These are phyloP conservation scores for Bombyx mandarina DNA, from an alignment of 1,140 invertebrate genomes.

Conservation along the genomic window DNA sequence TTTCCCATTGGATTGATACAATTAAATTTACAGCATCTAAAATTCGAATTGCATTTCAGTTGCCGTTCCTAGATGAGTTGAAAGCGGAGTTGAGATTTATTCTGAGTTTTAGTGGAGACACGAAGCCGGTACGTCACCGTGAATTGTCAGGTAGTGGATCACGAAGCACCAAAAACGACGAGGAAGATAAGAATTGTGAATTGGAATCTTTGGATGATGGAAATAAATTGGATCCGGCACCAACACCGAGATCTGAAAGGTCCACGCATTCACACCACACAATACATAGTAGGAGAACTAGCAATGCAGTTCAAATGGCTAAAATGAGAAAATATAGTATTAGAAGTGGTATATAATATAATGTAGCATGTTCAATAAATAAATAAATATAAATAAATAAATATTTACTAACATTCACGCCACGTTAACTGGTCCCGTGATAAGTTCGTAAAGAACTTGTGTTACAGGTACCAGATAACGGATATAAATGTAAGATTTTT, in stretches of 20 bases:
- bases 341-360: slow-evolving; percentile 9
- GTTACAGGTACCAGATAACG: no score
- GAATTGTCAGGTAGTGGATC: slow-evolving; percentile 45
- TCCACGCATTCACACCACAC: slow-evolving; percentile 51
- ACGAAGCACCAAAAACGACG: slow-evolving; percentile 41
- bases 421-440: no score
- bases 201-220: slow-evolving; percentile 28
- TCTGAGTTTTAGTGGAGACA: slow-evolving; percentile 80
- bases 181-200: slow-evolving; percentile 31
- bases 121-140: slow-evolving; percentile 74
- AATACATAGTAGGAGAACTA: slow-evolving; percentile 45
- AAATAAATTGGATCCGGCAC: slow-evolving; percentile 25
- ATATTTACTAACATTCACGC: no score
- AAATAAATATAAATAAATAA: neutral
- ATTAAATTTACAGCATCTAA: neutral
- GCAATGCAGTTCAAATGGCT: slow-evolving; percentile 52
- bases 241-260: slow-evolving; percentile 43
- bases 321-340: slow-evolving; percentile 44
- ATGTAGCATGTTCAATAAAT: neutral
- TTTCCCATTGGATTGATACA: no score
- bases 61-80: slow-evolving; percentile 78
- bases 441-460: no score
- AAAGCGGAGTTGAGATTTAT: slow-evolving; percentile 83
- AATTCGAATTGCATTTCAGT: slow-evolving; percentile 54
- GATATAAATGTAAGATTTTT: no score